Percentiles rank a stretch among this genome's conserved stretches.
Conservation (phyloP, 2,888 invertebrate genomes). For the Pycnomerus fuliginosus region DNA sequence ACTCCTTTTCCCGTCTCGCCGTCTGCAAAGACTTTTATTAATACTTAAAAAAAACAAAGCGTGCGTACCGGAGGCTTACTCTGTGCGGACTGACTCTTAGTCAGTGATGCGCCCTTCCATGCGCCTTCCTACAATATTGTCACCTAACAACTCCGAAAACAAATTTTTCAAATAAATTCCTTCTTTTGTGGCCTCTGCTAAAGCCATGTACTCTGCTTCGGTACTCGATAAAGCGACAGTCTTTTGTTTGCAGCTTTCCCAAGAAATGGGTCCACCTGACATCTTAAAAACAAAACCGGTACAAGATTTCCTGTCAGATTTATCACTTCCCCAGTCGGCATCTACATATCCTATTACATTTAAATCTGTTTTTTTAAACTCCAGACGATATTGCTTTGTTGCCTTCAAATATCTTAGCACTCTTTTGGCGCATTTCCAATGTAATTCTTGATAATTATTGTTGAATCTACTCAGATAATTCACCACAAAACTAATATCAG, state of each 20-base stretch:
- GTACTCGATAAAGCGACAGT: slow-evolving; percentile 36
- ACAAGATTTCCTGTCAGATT: slow-evolving; percentile 45
- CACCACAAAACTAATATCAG: slow-evolving; percentile 23
- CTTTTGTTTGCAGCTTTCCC: slow-evolving; percentile 35
- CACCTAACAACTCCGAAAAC: slow-evolving; percentile 13
- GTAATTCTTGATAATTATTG: slow-evolving; percentile 11
- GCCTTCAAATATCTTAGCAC: slow-evolving; percentile 20
- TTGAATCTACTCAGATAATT: slow-evolving; percentile 24
- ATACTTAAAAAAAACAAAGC: no score
- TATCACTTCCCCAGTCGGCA: slow-evolving; percentile 29
- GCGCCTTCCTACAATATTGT: no score
- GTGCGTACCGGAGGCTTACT: no score
- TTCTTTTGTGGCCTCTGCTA: slow-evolving; percentile 31
- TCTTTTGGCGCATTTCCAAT: slow-evolving; percentile 23
- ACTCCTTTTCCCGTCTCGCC: no score
- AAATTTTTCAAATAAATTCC: slow-evolving; percentile 27
- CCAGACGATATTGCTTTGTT: slow-evolving; percentile 24
- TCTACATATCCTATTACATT: slow-evolving; percentile 31
- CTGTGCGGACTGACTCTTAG: no score
- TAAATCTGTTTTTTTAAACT: slow-evolving; percentile 22
- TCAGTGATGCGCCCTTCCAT: no score
- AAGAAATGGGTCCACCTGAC: slow-evolving; percentile 29
- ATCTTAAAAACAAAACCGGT: slow-evolving; percentile 35
- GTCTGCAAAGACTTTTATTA: no score
- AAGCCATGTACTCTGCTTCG: slow-evolving; percentile 36